phyloP scores from a whole-genome alignment of 2,797 vertebrate species.

The Microchirus variegatus region DNA sequence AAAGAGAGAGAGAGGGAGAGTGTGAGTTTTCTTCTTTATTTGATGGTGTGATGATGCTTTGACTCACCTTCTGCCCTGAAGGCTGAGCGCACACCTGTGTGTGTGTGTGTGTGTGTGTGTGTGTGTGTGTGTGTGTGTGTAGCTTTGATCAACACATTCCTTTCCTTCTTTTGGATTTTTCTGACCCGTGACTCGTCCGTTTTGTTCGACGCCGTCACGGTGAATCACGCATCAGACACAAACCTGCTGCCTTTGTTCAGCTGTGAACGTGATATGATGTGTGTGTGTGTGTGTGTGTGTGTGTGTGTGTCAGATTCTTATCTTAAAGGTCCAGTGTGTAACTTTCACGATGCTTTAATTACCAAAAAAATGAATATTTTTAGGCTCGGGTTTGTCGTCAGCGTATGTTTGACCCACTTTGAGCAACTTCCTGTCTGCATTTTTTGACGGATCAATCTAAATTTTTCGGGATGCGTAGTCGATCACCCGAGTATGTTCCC shows the following conservation, averaged over 20 bases:
- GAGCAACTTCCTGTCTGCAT: too few relatives aligned
- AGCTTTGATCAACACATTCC: constrained; percentile 43
- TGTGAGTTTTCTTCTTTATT: constrained; percentile 18
- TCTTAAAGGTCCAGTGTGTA: too few relatives aligned
- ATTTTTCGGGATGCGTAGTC: too few relatives aligned
- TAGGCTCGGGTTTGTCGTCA: too few relatives aligned
- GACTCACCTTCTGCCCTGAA: constrained; percentile 60
- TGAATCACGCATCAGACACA: constrained; percentile 41
- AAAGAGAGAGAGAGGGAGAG: constrained; percentile 40
- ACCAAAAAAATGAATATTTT: too few relatives aligned
- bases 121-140: constrained; percentile 2
- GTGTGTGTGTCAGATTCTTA: too few relatives aligned
- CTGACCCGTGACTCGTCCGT: constrained; percentile 10
- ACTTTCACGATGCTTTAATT: too few relatives aligned
- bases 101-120: constrained; percentile 20
- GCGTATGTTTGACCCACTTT: too few relatives aligned
- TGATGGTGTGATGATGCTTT: constrained; percentile 25
- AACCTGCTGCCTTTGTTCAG: constrained; percentile 18
- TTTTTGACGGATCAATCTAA: too few relatives aligned
- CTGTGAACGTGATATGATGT: constrained; percentile 13
- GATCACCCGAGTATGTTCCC: too few relatives aligned
- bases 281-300: neutral
- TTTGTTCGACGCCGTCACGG: neutral
- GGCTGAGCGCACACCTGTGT: constrained; percentile 52
- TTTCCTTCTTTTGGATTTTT: constrained; percentile 2